Evolutionary conservation across 2,797 vertebrate genomes (phyloP), one percentile per base, ranked within the genome.

Genomic region (Pangasius djambal): DNA sequence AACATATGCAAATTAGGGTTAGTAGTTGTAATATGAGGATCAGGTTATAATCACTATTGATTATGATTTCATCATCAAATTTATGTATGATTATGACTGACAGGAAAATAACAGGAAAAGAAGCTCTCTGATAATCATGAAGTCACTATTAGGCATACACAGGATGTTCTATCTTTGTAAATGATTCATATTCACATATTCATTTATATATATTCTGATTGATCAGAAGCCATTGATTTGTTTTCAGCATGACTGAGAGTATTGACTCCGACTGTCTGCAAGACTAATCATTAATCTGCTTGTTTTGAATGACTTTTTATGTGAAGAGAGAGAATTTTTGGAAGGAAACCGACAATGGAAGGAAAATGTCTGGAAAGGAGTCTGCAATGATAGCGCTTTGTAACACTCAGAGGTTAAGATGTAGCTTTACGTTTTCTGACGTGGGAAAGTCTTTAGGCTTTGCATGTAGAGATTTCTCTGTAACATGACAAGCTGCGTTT

Each of bases 1-100:
- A 63, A 65, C 13, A 18, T 20, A 82, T 37, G 55, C 31, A 82
- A 59, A 82, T 82, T 59, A 40, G 1, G 55, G 31, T 40, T 40
- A 25, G 57, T 13, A 3, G 44, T 6, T 44, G 59, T 67, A 67
- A 67, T 48, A 50, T 2, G 25, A 65, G 57, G 31, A 7, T 82
- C 37, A 28, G 63, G 8, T 84, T 31, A 50, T 22, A 84, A 67
- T 84, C 83, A 50, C 15, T 84, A 69, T 20, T 50, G 61, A 83
- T 83, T 83, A 84, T 20, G 61, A 83, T 10, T 83, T 67, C 28
- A 61, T 83, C 3, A 31, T n/a, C 40, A 10, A 67, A 50, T 50
- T 20, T 67, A 2, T 22, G 16, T 7, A n/a, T 67, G 15, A 84
- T 84, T 67, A 50, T 50, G 40, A 84, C 61, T 84, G 83, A 69